Evolutionary conservation across 2,888 invertebrate species (phyloP), one percentile per base, ranked within the genome.

Genomic region (Hermodice carunculata): DNA sequence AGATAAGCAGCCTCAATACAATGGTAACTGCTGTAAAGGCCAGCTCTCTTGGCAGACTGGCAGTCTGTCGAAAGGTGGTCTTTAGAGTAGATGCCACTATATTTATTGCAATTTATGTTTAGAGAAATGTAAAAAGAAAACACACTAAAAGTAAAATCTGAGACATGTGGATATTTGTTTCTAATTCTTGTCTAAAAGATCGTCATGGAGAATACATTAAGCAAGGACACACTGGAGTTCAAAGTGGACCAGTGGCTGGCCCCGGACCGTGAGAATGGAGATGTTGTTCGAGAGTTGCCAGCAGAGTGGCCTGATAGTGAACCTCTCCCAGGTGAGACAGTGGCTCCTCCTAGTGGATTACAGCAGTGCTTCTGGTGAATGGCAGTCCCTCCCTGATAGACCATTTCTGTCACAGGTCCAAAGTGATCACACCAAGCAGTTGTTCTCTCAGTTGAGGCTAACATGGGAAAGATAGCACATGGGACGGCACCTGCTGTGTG

Each of bases 281-380:
- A 82, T 67, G 75, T 79, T 40, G 78, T 78, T 24, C 74, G 78
- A 34, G 84, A 84, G 69, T 70, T 78, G 6, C 76, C 49, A 43
- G 61, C 64, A 42, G 32, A 52, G 64, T 52, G 52, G 43, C 43
- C 42, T 2, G 52, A 52, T 6, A 42, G 42, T 40, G 54, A 40
- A 24, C 54, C 54, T 6, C 54, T 54, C 2, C 37, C 54, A 40
- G 24, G 54, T 54, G 1, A 40, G 19, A n/a, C n/a, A n/a, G n/a
- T n/a, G n/a, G n/a, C n/a, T n/a, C n/a, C n/a, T n/a, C n/a, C n/a
- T n/a, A n/a, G n/a, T n/a, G n/a, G n/a, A n/a, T n/a, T n/a, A n/a
- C n/a, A n/a, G n/a, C n/a, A n/a, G n/a, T n/a, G n/a, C n/a, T n/a
- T n/a, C n/a, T n/a, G n/a, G n/a, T n/a, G n/a, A n/a, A n/a, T n/a